Base-by-base conservation (phyloP, 1,140 invertebrate genomes). In the Caenorhabditis brenneri region DNA sequence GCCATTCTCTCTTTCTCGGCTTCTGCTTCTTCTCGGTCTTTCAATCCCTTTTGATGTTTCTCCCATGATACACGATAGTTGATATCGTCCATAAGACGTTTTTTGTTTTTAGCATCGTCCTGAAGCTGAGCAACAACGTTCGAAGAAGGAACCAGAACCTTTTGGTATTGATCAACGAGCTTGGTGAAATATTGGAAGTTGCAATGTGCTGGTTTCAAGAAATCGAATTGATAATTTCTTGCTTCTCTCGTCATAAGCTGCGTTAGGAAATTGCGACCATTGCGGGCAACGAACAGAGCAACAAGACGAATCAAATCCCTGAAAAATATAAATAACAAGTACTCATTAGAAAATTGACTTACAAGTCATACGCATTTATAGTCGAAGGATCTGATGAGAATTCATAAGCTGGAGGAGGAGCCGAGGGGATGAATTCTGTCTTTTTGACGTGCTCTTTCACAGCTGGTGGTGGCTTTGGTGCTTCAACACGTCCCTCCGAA, bases 111-210 rank as follows among this genome's bases (percentile, higher is more conserved):
- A 27, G 42, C 42, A 55, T 74, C 79, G 33, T 82, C 58, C 39
- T 58, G 31, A 15, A 90, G 53, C 19, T 90, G 87, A n/a, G 86
- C 80, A 16, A 90, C 86, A 24, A 91, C 80, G 42, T 79, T 80
- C 39, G 86, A 84, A 0, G 88, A 24, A 5, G 89, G 89, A 27
- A 90, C 85, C 2, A 90, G 87, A 9, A 89, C 88, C 87, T 90
- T 46, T 0, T 97, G 99, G 89, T 99, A 99, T 89, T 99, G 98
- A 89, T 99, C 97, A 24, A 99, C 92, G 0, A 99, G 92, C 90
- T 98, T 96, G 0, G 97, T 99, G 90, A 99, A 99, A 91, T 99
- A 99, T 89, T 96, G 95, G 91, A 99, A 99, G 0, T 99, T 93
- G 1, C 96, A 98, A 92, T 99, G 98, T 89, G 99, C 97, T 0